These are phyloP conservation scores for Bombycilla garrulus DNA, from an alignment of 2,113 vertebrate genomes.

Conservation along the genomic window DNA sequence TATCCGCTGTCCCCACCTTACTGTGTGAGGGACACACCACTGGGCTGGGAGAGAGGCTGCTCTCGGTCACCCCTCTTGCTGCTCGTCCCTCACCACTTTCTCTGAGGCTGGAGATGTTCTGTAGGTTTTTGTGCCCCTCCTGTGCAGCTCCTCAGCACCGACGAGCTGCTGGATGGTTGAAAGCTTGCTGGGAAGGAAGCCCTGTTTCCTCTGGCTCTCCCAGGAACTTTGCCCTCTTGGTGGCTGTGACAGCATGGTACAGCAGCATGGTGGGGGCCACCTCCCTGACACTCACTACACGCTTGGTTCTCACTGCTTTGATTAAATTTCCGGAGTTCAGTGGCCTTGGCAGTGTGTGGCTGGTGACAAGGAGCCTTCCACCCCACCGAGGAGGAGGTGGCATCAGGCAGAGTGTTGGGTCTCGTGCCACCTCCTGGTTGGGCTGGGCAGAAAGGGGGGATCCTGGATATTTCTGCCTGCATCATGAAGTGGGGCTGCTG, in stretches of 20 bases:
- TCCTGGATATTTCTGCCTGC: neutral
- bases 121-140: neutral
- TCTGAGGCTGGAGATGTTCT: neutral
- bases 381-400: neutral
- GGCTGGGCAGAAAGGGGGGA: neutral
- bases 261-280: neutral
- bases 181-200: neutral
- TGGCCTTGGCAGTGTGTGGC: neutral
- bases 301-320: neutral
- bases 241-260: neutral
- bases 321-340: neutral
- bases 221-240: neutral
- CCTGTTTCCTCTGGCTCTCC: neutral
- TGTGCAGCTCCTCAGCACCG: accelerated
- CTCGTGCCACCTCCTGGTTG: accelerated
- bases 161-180: neutral
- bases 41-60: neutral
- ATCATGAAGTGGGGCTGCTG: neutral
- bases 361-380: accelerated
- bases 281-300: neutral
- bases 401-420: neutral
- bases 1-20: neutral
- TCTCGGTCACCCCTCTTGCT: neutral
- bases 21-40: neutral
- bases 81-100: accelerated